Conservation (phyloP, 2,888 invertebrate species). For the Plebejus anna region DNA sequence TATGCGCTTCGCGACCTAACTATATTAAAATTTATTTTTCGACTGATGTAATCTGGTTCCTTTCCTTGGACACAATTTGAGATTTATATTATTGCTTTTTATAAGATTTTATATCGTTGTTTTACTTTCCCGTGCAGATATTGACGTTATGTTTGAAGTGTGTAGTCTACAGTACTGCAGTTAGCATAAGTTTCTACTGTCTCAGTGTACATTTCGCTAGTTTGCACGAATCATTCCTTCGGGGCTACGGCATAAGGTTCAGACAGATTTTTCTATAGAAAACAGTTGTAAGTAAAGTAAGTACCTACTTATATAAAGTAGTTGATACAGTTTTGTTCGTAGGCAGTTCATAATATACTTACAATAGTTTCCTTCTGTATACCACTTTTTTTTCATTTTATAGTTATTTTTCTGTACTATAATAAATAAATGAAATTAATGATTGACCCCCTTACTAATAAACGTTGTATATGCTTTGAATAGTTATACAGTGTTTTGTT, state of each 20-base stretch:
- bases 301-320: too few relatives aligned
- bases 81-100: constrained; percentile 35
- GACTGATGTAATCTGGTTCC: constrained; percentile 43
- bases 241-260: constrained; percentile 45
- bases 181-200: constrained; percentile 29
- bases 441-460: too few relatives aligned
- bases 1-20: background rate
- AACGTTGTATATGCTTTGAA: too few relatives aligned
- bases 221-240: constrained; percentile 83
- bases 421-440: too few relatives aligned
- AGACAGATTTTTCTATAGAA: background rate
- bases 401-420: too few relatives aligned
- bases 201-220: constrained; percentile 72
- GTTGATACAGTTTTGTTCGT: too few relatives aligned
- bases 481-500: too few relatives aligned
- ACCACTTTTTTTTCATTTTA: too few relatives aligned
- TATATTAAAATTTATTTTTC: constrained; percentile 41
- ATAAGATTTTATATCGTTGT: constrained; percentile 35
- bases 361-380: too few relatives aligned
- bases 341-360: too few relatives aligned
- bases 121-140: constrained; percentile 30
- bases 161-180: constrained; percentile 28
- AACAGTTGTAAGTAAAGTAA: too few relatives aligned
- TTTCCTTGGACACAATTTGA: constrained; percentile 36
- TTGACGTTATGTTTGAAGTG: constrained; percentile 29